Percentiles rank a stretch among this genome's conserved stretches.
These are phyloP conservation scores for Tonatia bakeri DNA, from an alignment of 2,113 vertebrate species.

Conservation along the genomic window DNA sequence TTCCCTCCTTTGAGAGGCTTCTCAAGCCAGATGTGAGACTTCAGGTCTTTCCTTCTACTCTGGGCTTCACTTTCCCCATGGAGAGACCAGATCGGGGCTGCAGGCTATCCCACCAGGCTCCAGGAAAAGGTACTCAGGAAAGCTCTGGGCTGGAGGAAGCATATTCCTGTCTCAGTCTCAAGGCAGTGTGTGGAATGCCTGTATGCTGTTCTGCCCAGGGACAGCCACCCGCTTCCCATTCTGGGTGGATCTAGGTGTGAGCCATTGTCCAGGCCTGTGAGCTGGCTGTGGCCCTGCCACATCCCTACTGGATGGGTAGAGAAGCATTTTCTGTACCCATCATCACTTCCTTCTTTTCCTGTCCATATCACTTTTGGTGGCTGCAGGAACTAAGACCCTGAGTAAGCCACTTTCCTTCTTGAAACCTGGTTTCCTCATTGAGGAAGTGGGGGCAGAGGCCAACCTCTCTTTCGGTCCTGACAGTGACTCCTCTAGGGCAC, in stretches of 20 bases:
- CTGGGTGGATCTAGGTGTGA: neutral
- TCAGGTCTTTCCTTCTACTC: neutral
- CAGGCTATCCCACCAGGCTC: accelerated
- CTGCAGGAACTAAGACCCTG: neutral
- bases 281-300: neutral
- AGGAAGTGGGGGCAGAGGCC: neutral
- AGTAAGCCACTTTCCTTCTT: neutral
- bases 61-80: neutral
- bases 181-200: neutral
- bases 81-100: neutral
- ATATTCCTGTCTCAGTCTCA: neutral
- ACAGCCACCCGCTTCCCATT: neutral
- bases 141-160: neutral
- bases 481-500: neutral
- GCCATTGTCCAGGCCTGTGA: neutral
- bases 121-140: neutral
- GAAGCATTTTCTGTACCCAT: neutral
- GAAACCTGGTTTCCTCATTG: neutral
- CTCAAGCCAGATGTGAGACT: neutral
- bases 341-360: neutral
- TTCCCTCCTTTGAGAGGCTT: neutral
- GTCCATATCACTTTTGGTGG: neutral
- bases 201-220: neutral
- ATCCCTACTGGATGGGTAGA: neutral
- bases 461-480: neutral